Evolutionary conservation across 2,888 invertebrate species (phyloP), one percentile per base, ranked within the genome.

Genomic region (Bellardia pandia): DNA sequence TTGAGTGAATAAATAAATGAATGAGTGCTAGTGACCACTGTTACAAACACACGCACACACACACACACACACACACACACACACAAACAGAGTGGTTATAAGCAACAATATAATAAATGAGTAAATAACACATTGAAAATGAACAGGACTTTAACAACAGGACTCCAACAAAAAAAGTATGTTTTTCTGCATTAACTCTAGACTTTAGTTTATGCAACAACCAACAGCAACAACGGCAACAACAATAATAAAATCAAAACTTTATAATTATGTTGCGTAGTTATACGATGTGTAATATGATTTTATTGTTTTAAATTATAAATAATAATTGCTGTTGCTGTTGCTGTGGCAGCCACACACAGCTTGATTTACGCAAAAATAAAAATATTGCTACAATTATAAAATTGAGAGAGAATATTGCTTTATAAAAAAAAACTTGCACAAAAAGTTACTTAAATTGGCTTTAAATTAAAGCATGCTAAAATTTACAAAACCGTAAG

Each of bases 241-340:
- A 3, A 33, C 37, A 79, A 40, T 51, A 62, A 56, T 74, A 75
- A 16, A 33, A 68, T 33, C n/a, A 48, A 53, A 85, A 85, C 74
- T 85, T 85, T 81, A 69, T 87, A 87, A 87, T 87, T 85, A 87
- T 87, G 84, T 85, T 84, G 68, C 66, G 68, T 68, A 74, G 64
- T 69, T 84, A 66, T 78, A 42, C 33, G 58, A 81, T 56, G 76
- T 87, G 62, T 78, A 85, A 85, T 85, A 74, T 78, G 53, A 69
- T 85, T 87, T 87, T 82, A 85, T 87, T 87, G 78, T 87, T 81
- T 83, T 76, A 60, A 85, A 76, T 85, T 80, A 85, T 71, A 80
- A 85, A 80, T 80, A 64, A 80, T 80, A 80, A 69, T 71, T 62
- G 33, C 51, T 33, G 79, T 68, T 74, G 48, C 42, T 69, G 45